These are phyloP conservation scores for Danio choprae DNA, from an alignment of 2,797 vertebrate species.

Conservation along the genomic window DNA sequence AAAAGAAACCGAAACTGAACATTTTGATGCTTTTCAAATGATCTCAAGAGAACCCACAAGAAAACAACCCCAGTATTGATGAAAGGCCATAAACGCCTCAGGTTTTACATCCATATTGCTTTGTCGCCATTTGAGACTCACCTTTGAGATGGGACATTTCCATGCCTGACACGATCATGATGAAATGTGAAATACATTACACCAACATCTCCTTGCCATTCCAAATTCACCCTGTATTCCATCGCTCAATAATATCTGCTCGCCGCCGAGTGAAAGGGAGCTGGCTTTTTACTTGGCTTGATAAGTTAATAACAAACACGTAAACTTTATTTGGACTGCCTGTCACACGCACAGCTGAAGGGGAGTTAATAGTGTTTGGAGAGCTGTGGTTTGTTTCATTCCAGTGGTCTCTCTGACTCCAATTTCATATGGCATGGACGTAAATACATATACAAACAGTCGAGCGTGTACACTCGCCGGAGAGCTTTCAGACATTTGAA, in stretches of 20 bases:
- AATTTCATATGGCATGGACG: constrained; percentile 5
- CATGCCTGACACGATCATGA: constrained; percentile 10
- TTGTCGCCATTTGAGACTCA: neutral
- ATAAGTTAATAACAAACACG: constrained; percentile 6
- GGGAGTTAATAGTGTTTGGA: constrained; percentile 17
- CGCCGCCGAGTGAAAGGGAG: neutral
- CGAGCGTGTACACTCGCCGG: neutral
- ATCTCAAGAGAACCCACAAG: neutral
- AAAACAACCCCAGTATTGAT: neutral
- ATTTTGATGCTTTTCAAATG: neutral
- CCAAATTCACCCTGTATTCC: neutral
- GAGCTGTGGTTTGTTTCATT: constrained; percentile 1
- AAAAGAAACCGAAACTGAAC: neutral
- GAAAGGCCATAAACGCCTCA: neutral
- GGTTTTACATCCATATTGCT: constrained; percentile 4
- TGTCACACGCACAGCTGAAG: neutral
- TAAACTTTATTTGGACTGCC: constrained; percentile 27
- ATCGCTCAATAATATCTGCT: constrained; percentile 8
- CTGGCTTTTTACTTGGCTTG: neutral
- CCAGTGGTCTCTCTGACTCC: neutral
- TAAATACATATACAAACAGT: constrained; percentile 32
- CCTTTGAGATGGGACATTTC: neutral
- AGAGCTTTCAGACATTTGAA: constrained; percentile 35
- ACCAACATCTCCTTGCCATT: neutral
- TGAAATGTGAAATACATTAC: constrained; percentile 19